Base-by-base conservation (phyloP, 2,888 invertebrate species). In the Polydrusus tereticollis region DNA sequence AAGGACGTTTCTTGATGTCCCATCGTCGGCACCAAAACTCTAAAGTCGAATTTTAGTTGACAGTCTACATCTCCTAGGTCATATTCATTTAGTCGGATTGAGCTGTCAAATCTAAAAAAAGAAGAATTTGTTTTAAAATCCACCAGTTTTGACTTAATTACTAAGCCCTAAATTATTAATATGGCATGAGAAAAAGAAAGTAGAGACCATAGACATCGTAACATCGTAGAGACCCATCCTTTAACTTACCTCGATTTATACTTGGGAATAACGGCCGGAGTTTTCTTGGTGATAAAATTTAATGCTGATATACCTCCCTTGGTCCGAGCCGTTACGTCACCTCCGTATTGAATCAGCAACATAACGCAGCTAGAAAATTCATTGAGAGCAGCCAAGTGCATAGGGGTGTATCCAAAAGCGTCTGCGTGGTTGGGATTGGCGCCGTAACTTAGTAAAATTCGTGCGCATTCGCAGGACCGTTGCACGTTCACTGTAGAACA, bases 11-110 rank as follows among this genome's bases (percentile, higher is more conserved):
- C 93, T 83, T 93, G 93, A 3, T 92, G 91, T 4, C 88, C 86
- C 47, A 90, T 79, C 75, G 88, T 85, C 60, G 92, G 90, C 75
- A 93, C 89, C 76, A 92, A 83, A 63, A 91, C 84, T 80, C 88
- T 83, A 83, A 91, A 87, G 81, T 92, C 92, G 60, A 92, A 82
- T 82, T 90, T 92, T 1, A 95, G 87, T 83, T 95, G 94, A 79
- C 95, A 95, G 81, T 95, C 95, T 0, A 94, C 93, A 78, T 95
- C 95, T 0, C 94, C 94, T 21, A 95, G 87, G 82, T 95, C 95
- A 79, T 95, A 94, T 80, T 95, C 95, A 79, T 93, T 93, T 6
- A 94, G 60, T 7, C 69, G 64, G 16, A 75, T 75, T 1, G 75
- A 66, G 38, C 72, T 72, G 29, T 75, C 75, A 43, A 75, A 74